These are phyloP conservation scores for Bovichtus variegatus DNA, from an alignment of 2,797 vertebrate species.

Conservation along the genomic window DNA sequence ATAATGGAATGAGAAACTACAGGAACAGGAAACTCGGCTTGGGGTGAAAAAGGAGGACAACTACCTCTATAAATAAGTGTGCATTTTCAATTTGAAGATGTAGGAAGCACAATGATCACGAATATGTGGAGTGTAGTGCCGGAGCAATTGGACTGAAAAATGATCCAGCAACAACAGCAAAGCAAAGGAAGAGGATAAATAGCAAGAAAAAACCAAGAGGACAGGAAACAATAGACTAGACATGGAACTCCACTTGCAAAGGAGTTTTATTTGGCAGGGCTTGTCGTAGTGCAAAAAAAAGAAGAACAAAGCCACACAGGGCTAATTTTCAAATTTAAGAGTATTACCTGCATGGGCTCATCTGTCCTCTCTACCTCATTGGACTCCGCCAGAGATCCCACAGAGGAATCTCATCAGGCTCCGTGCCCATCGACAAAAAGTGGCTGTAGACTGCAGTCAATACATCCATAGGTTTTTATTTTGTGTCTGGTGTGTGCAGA, in stretches of 20 bases:
- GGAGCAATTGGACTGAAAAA: neutral
- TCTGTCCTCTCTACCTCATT: slow-evolving; percentile 28
- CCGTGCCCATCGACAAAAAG: neutral
- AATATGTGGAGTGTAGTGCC: neutral
- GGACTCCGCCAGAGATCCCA: slow-evolving; percentile 22
- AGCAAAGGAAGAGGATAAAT: neutral
- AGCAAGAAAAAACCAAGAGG: neutral
- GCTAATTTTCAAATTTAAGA: slow-evolving; percentile 37
- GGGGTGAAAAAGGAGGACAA: neutral
- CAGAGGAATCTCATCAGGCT: slow-evolving; percentile 37
- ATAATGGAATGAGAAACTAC: slow-evolving; percentile 7
- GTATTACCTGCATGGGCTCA: slow-evolving; percentile 23
- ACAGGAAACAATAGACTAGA: neutral
- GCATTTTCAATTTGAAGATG: slow-evolving; percentile 21
- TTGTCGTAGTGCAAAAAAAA: neutral
- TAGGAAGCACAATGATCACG: neutral
- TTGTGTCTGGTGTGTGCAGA: neutral
- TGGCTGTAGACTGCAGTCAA: slow-evolving; percentile 9
- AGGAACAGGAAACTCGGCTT: neutral
- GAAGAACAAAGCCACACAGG: neutral
- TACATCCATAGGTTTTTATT: slow-evolving; percentile 22
- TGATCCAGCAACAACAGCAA: neutral
- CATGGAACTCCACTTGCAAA: neutral
- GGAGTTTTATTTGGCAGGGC: neutral
- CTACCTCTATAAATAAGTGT: neutral